Percentiles rank a stretch among this genome's conserved stretches.
These are phyloP conservation scores for Temnopleurus reevesii DNA, from an alignment of 53 echinoderm and acorn worm species.

Conservation along the genomic window DNA sequence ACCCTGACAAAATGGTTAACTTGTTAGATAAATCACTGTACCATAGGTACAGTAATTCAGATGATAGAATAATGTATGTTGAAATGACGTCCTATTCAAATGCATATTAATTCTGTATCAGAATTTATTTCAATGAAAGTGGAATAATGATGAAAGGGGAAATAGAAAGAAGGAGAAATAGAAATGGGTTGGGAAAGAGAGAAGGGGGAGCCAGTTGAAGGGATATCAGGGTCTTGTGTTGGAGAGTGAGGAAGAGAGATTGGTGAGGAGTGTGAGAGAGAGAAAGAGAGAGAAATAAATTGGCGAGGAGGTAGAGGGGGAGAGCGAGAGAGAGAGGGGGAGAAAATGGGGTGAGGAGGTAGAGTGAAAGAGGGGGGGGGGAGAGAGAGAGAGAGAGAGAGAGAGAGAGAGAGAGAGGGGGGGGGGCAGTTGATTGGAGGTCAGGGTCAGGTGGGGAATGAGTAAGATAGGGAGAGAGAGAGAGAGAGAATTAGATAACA, in stretches of 20 bases:
- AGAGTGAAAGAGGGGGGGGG: background rate
- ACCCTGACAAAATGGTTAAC: too few relatives aligned
- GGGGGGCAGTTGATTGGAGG: background rate
- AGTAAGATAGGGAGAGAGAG: too few relatives aligned
- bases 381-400: background rate
- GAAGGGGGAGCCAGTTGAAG: background rate
- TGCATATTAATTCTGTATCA: too few relatives aligned
- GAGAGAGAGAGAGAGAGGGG: background rate
- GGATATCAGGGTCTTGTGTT: background rate
- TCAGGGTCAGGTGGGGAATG: background rate
- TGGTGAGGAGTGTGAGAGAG: background rate
- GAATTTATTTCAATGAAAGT: too few relatives aligned
- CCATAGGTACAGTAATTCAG: too few relatives aligned
- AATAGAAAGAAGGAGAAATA: too few relatives aligned
- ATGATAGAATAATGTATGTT: too few relatives aligned
- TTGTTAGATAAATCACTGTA: too few relatives aligned
- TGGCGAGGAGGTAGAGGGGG: background rate
- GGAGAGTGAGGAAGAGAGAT: background rate
- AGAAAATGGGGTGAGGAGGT: background rate
- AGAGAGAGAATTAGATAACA: too few relatives aligned
- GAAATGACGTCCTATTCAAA: too few relatives aligned
- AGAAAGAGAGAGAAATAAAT: background rate
- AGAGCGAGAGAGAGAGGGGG: background rate
- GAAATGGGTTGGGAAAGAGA: background rate
- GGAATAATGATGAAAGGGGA: too few relatives aligned